Evolutionary conservation across 2,113 vertebrate species (phyloP), one percentile per base, ranked within the genome.

Genomic region (Corythornis cristatus): DNA sequence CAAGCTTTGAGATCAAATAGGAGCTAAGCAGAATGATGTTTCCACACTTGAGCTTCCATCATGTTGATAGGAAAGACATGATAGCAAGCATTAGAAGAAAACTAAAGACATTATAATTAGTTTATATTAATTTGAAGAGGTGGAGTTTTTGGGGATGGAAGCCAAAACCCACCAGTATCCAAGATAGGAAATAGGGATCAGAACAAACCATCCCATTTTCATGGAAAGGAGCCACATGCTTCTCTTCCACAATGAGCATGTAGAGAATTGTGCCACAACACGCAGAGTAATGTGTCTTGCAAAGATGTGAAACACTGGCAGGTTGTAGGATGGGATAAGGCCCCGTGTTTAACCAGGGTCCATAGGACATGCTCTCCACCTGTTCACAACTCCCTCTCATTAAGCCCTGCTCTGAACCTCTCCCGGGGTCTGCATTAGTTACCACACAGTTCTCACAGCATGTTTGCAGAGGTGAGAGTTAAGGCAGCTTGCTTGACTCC

Each of bases 191-290:
- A 68, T 1, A 3, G 4, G 5, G 15, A 62, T 66, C 29, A 57
- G n/a, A 86, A 71, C 9, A 93, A 37, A 61, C 2, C 15, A 37
- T 54, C 37, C 5, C 16, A 23, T 71, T 77, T 82, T 45, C 48
- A 80, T 2, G 5, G 26, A 78, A 17, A 42, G 13, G 12, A 0
- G 2, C 1, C 2, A 76, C 0, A 1, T 13, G 6, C 77, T 58
- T 73, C 31, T 22, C 51, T 68, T 53, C 31, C 28, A 33, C 0
- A 1, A 48, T 4, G 5, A 71, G 4, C 8, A 50, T 0, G 28
- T 33, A 21, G 19, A 57, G 22, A 87, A 51, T 17, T 29, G 10
- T 62, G 31, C 7, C 21, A 46, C 7, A 45, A 7, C 25, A 64
- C 0, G 4, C 21, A 72, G 12, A 57, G 45, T 45, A 65, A 53